Percentiles rank a stretch among this genome's conserved stretches.
These are phyloP conservation scores for Abramis brama DNA, from an alignment of 2,113 vertebrate genomes.

Conservation along the genomic window DNA sequence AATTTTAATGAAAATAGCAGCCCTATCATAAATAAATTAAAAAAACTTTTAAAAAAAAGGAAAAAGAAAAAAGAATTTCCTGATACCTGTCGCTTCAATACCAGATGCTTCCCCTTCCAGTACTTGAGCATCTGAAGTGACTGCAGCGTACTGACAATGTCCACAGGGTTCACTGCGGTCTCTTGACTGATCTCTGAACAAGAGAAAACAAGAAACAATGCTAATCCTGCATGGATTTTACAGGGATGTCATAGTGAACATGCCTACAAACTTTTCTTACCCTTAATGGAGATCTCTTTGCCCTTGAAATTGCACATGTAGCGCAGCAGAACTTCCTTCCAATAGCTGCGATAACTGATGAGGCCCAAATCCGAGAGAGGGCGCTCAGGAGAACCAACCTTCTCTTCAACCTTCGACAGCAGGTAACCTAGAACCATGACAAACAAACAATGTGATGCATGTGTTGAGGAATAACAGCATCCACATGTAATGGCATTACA, in stretches of 20 bases:
- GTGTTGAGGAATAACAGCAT: neutral
- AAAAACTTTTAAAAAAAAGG: neutral
- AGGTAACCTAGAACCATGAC: constrained; percentile 83
- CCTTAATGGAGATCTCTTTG: constrained; percentile 99
- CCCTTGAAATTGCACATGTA: constrained; percentile 98
- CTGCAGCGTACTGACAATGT: constrained; percentile 98
- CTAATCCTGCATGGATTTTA: constrained; percentile 1
- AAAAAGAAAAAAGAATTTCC: neutral
- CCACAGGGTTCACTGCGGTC: constrained; percentile 95
- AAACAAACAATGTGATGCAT: neutral
- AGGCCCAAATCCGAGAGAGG: constrained; percentile 95
- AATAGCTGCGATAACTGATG: constrained; percentile 99
- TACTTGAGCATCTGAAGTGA: constrained; percentile 99
- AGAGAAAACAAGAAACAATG: neutral
- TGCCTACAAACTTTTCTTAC: constrained; percentile 61
- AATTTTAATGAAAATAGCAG: neutral
- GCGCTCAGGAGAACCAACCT: constrained; percentile 94
- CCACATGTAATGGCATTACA: neutral
- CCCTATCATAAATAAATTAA: neutral
- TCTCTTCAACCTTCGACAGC: constrained; percentile 97
- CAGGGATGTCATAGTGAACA: neutral
- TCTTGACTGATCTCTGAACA: constrained; percentile 96
- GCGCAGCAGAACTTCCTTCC: constrained; percentile 95
- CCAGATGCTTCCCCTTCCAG: constrained; percentile 98
- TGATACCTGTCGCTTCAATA: constrained; percentile 93